Base-by-base conservation (phyloP, 1,140 invertebrate species). In the Heterodera carotae region DNA sequence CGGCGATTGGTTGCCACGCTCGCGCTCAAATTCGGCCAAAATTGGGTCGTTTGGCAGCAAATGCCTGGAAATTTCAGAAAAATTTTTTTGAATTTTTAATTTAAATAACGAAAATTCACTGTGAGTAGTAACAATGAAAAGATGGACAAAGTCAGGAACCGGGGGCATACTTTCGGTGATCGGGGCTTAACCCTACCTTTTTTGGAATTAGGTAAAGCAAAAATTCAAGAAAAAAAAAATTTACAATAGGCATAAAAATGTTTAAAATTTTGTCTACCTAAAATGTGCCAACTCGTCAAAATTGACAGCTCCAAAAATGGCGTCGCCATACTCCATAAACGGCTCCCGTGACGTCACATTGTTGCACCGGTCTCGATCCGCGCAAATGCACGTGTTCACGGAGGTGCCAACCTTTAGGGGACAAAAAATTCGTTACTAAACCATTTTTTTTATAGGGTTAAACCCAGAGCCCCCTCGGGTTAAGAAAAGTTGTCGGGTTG, bases 281-380 rank as follows among this genome's bases (percentile, higher is more conserved):
- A 82, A 83, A 75, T 82, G 81, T 22, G 81, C 82, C 29, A 82
- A 18, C 68, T 82, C 81, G 62, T 82, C 81, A 56, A 82, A 82
- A n/a, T 83, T 62, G 27, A 72, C 59, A 18, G 81, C 67, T 12
- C n/a, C 36, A 39, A 82, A 81, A 22, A 82, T 76, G 18, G 70
- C 29, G 36, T 25, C 53, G 22, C 67, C 33, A 56, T 82, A 83
- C 75, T 82, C 81, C 10, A 70, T 75, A 60, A 84, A 82, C 27
- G 81, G 81, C 34, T 84, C 81, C 34, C 67, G 34, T 5, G 69
- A 66, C 29, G 76, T 56, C 10, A 83, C 59, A 67, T 83, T 81
- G 75, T 81, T 81, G 77, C 80, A 81, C 22, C 59, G 53, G 36
- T 27, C 8, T 18, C 56, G 36, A 48, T 82, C 72, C 60, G 77